These are phyloP conservation scores for Eumerus sabulonum DNA, from an alignment of 2,888 invertebrate genomes.

Conservation along the genomic window DNA sequence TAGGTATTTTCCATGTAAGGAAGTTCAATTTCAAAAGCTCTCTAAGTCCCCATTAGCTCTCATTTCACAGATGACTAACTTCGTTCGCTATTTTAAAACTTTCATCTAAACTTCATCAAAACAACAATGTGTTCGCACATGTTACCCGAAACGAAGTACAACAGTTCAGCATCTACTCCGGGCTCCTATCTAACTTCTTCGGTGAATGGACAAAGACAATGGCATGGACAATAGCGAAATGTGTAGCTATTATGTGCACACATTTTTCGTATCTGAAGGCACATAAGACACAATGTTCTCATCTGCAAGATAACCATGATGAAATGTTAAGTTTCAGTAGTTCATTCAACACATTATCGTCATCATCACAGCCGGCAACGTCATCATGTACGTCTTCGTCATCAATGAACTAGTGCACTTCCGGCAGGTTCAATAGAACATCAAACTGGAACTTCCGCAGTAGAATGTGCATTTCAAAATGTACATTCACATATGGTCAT, in stretches of 20 bases:
- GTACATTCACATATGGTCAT: slow-evolving; percentile 33
- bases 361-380: slow-evolving; percentile 21
- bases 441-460: slow-evolving; percentile 66
- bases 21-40: no score
- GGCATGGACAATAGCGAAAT: no score
- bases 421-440: slow-evolving; percentile 63
- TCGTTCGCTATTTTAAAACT: no score
- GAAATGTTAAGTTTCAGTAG: slow-evolving; percentile 55
- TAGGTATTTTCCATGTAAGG: no score
- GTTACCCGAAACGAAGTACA: no score
- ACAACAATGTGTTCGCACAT: no score
- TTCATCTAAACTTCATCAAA: no score
- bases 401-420: slow-evolving; percentile 67
- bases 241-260: neutral
- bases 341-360: slow-evolving; percentile 37
- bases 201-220: no score
- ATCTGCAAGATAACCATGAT: slow-evolving; percentile 51
- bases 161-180: no score
- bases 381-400: slow-evolving; percentile 54
- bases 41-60: no score
- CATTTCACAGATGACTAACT: no score
- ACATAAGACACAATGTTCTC: slow-evolving; percentile 20
- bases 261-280: neutral
- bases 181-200: no score
- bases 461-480: slow-evolving; percentile 52